A percentile compares a stretch with the other conserved stretches of the same genome.
These are phyloP conservation scores for Dryobotodes eremita DNA, from an alignment of 2,888 invertebrate genomes.

Conservation along the genomic window DNA sequence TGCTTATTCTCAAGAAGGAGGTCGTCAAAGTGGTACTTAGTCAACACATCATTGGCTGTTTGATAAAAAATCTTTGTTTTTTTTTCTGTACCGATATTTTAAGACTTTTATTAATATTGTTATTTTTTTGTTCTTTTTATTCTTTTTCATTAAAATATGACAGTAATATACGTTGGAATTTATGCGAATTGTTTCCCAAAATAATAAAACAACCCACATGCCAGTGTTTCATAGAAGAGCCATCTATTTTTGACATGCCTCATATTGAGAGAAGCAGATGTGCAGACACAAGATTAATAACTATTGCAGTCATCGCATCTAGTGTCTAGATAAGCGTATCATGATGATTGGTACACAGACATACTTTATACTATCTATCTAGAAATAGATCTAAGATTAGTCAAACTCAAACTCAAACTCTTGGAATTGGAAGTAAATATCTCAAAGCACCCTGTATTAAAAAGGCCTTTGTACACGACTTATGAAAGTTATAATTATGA, in stretches of 20 bases:
- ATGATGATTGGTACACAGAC: conserved; percentile 31
- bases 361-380: background rate
- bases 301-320: conserved; percentile 31
- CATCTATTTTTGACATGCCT: conserved; percentile 45
- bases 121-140: background rate
- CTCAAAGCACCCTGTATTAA: background rate
- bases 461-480: background rate
- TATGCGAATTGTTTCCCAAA: conserved; percentile 12
- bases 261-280: conserved; percentile 51
- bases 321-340: conserved; percentile 14
- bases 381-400: conserved; percentile 6
- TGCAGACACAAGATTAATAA: conserved; percentile 54
- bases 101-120: background rate
- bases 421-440: background rate
- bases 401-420: background rate
- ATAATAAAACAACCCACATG: conserved; percentile 20
- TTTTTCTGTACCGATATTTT: background rate
- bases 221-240: conserved; percentile 20
- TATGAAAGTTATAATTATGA: background rate
- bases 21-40: conserved; percentile 68
- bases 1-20: conserved; percentile 69
- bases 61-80: conserved; percentile 19
- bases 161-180: background rate
- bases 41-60: conserved; percentile 43
- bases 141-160: background rate